Base-by-base conservation (phyloP, 2,797 vertebrate species). In the Lophura swinhoii region DNA sequence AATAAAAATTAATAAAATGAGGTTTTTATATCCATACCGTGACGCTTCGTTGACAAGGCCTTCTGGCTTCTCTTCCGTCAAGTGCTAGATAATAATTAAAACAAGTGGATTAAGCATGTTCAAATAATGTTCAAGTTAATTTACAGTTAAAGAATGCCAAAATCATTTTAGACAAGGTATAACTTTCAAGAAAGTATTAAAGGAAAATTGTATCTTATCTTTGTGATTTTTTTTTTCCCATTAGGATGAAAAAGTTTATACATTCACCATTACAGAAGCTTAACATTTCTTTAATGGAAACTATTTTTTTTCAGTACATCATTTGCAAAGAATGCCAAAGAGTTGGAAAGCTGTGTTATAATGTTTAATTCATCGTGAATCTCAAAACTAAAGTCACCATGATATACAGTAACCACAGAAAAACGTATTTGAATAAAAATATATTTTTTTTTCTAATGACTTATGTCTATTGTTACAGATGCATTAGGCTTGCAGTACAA, bases 31-130 rank as follows among this genome's bases (percentile, higher is more conserved):
- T 67, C 84, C 92, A 89, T 98, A 99, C 99, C 99, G 98, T 91
- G 98, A 97, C 84, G 99, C 99, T 98, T 99, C 99, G 97, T 99
- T 99, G 94, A 99, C 93, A 79, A 99, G 98, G 56, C 98, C 98
- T 12, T 98, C 98, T 33, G 97, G 97, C 94, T 99, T 99, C 95
- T 99, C 98, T 92, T 99, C 99, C 49, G 81, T 97, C 90, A 99
- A 97, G 96, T 99, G 98, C 99, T 99, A 92, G 80, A 94, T 15
- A 86, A 96, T 97, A 90, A 94, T 53, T 29, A 84, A 91, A 92
- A 95, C 5, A 95, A 94, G 37, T 41, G 14, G 28, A 69, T 94
- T 84, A 95, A 77, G 17, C 16, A 74, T n/a, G 66, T 51, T 89
- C 15, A 86, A 91, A 51, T 70, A 2, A 48, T 28, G 37, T 71